phyloP scores from a whole-genome alignment of 2,113 vertebrate species.

The Proterorhinus semilunaris region DNA sequence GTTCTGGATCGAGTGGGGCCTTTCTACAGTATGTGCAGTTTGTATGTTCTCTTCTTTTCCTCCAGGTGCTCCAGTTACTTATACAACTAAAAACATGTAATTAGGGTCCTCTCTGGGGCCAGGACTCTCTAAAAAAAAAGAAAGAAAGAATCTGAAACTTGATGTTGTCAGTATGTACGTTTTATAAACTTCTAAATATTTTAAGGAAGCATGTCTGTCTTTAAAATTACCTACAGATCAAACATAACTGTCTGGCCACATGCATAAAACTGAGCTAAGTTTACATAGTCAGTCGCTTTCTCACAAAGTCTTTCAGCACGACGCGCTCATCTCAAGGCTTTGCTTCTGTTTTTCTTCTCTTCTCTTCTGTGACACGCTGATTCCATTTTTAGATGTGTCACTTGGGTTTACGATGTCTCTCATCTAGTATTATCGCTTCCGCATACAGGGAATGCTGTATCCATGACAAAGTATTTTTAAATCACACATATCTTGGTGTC shows the following conservation, averaged over 20 bases:
- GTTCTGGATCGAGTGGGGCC: too few species aligned
- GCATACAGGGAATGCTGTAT: not conserved
- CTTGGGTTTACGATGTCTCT: not conserved
- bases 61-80: too few species aligned
- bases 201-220: too few species aligned
- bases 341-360: conserved; percentile 9
- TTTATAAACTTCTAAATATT: too few species aligned
- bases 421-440: conserved; percentile 2
- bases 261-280: not conserved
- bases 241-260: not conserved
- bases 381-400: conserved; percentile 8
- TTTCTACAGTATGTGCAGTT: too few species aligned
- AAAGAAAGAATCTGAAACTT: too few species aligned
- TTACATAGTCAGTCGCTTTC: conserved; percentile 2
- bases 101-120: too few species aligned
- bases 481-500: not conserved
- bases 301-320: conserved; percentile 3
- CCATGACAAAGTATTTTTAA: not conserved
- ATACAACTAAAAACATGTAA: too few species aligned
- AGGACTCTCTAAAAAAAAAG: too few species aligned
- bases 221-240: not conserved
- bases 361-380: not conserved
- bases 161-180: too few species aligned
- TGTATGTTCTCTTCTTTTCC: too few species aligned
- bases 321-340: not conserved